A percentile compares a stretch with the other conserved stretches of the same genome.
Conservation (phyloP, 1,140 invertebrate genomes). For the Mamestra configurata region DNA sequence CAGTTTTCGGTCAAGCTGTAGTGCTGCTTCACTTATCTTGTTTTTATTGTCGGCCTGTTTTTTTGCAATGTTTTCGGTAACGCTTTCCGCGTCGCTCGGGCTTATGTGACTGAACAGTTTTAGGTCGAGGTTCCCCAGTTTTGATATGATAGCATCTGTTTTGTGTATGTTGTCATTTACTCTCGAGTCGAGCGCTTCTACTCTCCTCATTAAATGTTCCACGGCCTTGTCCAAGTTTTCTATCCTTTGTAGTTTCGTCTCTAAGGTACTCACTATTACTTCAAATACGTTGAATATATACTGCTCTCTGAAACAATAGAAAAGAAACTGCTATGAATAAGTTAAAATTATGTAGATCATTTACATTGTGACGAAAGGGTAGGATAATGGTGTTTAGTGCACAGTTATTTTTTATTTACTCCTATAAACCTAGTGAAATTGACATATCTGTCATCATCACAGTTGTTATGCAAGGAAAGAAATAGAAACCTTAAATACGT, state of each 20-base stretch:
- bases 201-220: conserved; percentile 94
- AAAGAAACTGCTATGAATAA: conserved; percentile 51
- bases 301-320: conserved; percentile 93
- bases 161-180: conserved; percentile 95
- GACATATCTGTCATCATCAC: conserved; percentile 50
- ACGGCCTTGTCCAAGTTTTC: conserved; percentile 95
- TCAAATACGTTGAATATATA: conserved; percentile 96
- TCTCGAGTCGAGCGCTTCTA: conserved; percentile 93
- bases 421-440: conserved; percentile 56
- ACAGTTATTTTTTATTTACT: neutral
- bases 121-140: conserved; percentile 91
- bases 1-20: conserved; percentile 89
- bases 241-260: conserved; percentile 95
- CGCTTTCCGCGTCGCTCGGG: conserved; percentile 71
- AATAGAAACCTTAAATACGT: conserved; percentile 67
- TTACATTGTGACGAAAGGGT: too few relatives aligned
- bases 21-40: conserved; percentile 78
- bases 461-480: conserved; percentile 57
- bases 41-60: conserved; percentile 67
- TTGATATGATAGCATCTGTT: conserved; percentile 93
- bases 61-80: conserved; percentile 73
- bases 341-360: neutral
- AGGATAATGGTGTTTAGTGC: neutral
- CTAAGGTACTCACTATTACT: conserved; percentile 95
- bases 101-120: conserved; percentile 90